Base-by-base conservation (phyloP, 2,113 vertebrate species). In the Girardinichthys multiradiatus region DNA sequence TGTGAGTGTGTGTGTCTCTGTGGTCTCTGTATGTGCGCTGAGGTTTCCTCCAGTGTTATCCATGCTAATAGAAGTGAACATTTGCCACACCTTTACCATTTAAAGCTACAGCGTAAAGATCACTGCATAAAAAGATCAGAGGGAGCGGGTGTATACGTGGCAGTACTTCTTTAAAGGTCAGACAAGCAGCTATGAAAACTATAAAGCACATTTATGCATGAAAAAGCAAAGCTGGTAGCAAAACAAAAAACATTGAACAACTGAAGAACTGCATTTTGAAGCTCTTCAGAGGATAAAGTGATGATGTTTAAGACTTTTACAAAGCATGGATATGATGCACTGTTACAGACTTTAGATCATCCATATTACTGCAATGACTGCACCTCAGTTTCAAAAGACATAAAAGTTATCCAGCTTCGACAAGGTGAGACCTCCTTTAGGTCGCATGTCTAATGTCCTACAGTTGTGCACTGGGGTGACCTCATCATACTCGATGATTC, bases 1-100 rank as follows among this genome's bases (percentile, higher is more conserved):
- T 81, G 57, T 65, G 57, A 59, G 57, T 45, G 14, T 19, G 19
- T 39, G 63, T 30, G 29, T 69, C 10, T 54, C 33, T 26, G 24
- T 63, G 42, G 11, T 72, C 60, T 68, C 24, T 54, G 8, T 21
- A n/a, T 54, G 48, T 54, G 48, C 8, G 9, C 48, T 54, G 33
- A 70, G 74, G 64, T 70, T 82, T 87, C 71, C 81, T 82, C 67
- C 57, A 78, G 83, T 79, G 54, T 68, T 76, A 75, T 87, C 35
- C 42, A 31, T 60, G 64, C 79, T 85, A 79, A 82, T 67, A 60
- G 64, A 68, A 70, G 48, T 77, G 70, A 79, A 77, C 79, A 63
- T 85, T 80, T 61, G 76, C 70, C 61, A 87, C 84, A 92, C 85
- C 87, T 93, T 91, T 92, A 91, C 80, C 88, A 92, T 91, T 93